phyloP scores from a whole-genome alignment of 2,113 vertebrate genomes.

The Phainopepla nitens region DNA sequence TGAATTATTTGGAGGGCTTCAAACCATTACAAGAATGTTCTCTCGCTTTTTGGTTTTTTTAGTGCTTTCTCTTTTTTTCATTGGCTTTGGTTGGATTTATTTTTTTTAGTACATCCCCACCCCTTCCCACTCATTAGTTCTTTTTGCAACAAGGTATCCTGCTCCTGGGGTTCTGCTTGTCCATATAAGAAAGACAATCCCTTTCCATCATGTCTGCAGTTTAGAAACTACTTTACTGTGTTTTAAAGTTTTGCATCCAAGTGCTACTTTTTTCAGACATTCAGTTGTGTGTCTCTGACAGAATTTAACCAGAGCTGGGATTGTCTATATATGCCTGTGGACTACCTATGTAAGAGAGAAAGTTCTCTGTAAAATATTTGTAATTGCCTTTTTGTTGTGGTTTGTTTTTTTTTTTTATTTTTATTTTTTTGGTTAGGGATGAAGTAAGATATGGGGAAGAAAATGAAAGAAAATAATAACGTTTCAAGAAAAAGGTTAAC shows the following conservation, averaged over 20 bases:
- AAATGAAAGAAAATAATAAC: not conserved
- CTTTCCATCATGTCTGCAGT: not conserved
- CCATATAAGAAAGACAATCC: not conserved
- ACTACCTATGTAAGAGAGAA: not conserved
- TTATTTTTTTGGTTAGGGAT: not conserved
- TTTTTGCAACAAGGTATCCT: not conserved
- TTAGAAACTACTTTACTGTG: not conserved
- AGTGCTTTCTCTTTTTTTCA: rapidly evolving
- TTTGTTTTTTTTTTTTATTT: no score
- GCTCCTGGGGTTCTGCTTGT: not conserved
- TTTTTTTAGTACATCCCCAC: not conserved
- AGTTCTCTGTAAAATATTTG: not conserved
- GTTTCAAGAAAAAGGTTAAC: not conserved
- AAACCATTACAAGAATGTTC: not conserved
- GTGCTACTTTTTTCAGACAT: not conserved
- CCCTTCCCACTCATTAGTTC: not conserved
- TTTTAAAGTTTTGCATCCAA: not conserved
- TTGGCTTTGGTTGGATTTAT: rapidly evolving
- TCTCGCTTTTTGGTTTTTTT: no score
- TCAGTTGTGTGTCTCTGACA: rapidly evolving
- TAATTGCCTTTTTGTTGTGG: rapidly evolving
- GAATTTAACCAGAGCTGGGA: not conserved
- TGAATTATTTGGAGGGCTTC: not conserved
- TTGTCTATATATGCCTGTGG: not conserved
- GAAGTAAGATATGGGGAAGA: not conserved